Base-by-base conservation (phyloP, 2,888 invertebrate species). In the Andrena fulva region DNA sequence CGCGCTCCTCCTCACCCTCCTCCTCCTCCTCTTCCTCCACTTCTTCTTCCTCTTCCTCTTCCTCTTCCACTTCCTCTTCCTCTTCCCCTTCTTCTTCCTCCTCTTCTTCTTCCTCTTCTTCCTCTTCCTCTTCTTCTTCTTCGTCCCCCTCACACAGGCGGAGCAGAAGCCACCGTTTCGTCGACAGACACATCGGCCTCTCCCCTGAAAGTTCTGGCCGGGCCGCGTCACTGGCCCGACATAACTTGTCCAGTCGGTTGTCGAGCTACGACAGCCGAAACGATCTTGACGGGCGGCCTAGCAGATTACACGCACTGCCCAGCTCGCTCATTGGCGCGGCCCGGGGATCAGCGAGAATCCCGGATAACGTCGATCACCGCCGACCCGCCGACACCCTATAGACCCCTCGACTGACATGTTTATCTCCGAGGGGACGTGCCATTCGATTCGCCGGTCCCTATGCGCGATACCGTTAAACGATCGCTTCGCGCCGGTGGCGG, bases 231-330 rank as follows among this genome's bases (percentile, higher is more conserved):
- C 81, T 77, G 62, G 27, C 59, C 76, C 69, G 72, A 62, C 77
- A 82, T 77, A 73, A 63, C 73, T 82, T 48, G 83, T 74, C 82
- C 77, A 67, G 73, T 62, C 52, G 77, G 70, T 73, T 73, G 77
- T 74, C 82, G 54, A 80, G 35, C 73, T 63, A 67, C 71, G 67
- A 77, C 67, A 69, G 31, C 56, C 60, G 62, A 80, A 63, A 77
- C 69, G 78, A 82, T 82, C 84, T 69, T 42, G 77, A 75, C 78
- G 66, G 35, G 60, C 50, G 56, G 52, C 48, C 73, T 50, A 63
- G 78, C 76, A 72, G 77, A 62, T 84, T 83, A 85, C 80, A 69
- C 80, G 76, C 62, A 20, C 79, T 54, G 69, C 50, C 60, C 83
- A 50, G 62, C 50, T 24, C 48, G 85, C 80, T 78, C 86, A 85